Conservation (phyloP, 2,888 invertebrate species). For the Eupeodes luniger region DNA sequence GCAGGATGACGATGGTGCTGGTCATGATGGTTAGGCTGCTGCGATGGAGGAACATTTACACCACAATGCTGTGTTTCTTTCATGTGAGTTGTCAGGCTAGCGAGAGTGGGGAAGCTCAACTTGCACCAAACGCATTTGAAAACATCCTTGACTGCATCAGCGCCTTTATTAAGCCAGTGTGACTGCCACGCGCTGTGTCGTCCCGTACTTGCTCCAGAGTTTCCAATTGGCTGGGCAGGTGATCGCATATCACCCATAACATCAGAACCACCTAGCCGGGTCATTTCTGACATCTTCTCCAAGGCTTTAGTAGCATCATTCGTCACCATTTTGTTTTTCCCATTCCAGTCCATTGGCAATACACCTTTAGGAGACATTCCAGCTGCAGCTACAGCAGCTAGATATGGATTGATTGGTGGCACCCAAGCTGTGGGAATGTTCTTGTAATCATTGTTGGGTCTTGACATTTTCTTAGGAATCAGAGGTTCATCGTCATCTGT, state of each 20-base stretch:
- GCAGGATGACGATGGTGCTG: constrained; percentile 77
- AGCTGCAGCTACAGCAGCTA: constrained; percentile 91
- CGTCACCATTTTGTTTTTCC: constrained; percentile 91
- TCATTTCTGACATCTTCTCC: constrained; percentile 96
- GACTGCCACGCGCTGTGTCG: constrained; percentile 98
- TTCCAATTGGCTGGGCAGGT: constrained; percentile 67
- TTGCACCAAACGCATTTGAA: constrained; percentile 99
- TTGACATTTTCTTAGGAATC: constrained; percentile 87
- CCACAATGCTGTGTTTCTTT: constrained; percentile 99
- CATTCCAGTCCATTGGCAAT: constrained; percentile 89
- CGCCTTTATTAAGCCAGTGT: constrained; percentile 98
- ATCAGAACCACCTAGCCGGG: constrained; percentile 88
- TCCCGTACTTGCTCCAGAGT: constrained; percentile 82
- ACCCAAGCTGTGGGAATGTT: constrained; percentile 90
- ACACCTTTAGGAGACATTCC: constrained; percentile 89
- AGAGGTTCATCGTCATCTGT: constrained; percentile 88
- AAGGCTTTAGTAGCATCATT: constrained; percentile 94
- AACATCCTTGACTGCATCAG: constrained; percentile 97
- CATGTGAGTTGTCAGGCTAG: constrained; percentile 98
- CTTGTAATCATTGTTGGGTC: constrained; percentile 88
- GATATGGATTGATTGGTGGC: constrained; percentile 92
- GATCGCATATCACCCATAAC: constrained; percentile 85
- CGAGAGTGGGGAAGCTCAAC: constrained; percentile 96
- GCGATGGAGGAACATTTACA: constrained; percentile 90
- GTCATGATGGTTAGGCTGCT: constrained; percentile 62